Percentiles rank a stretch among this genome's conserved stretches.
Conservation (phyloP, 2,797 vertebrate genomes). For the Erethizon dorsatum region DNA sequence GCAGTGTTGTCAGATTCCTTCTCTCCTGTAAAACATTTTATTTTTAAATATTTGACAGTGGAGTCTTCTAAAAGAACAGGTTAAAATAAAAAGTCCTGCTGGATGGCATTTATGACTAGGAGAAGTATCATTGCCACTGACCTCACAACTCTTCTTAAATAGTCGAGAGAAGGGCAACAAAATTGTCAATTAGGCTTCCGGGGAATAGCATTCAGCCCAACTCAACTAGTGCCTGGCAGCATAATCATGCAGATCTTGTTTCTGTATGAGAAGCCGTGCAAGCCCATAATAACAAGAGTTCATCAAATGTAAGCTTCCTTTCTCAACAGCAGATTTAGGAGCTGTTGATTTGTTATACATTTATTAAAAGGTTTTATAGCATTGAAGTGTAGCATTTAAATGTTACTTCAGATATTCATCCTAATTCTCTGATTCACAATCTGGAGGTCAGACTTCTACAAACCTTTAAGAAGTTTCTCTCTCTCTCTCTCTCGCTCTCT, state of each 20-base stretch:
- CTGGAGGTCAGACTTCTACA: constrained; percentile 51
- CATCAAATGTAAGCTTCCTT: constrained; percentile 89
- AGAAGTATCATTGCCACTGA: constrained; percentile 90
- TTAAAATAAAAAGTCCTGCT: constrained; percentile 76
- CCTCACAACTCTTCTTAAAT: constrained; percentile 91
- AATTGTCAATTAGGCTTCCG: constrained; percentile 91
- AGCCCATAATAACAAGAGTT: constrained; percentile 89
- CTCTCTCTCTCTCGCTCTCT: not conserved
- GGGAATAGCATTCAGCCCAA: constrained; percentile 85
- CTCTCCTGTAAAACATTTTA: constrained; percentile 85
- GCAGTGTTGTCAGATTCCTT: constrained; percentile 75
- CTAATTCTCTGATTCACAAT: constrained; percentile 69
- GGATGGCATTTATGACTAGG: constrained; percentile 87
- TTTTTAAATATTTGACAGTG: constrained; percentile 88
- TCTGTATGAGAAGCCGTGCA: constrained; percentile 87
- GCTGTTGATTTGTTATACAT: constrained; percentile 87
- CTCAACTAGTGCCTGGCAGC: constrained; percentile 87
- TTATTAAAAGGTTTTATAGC: constrained; percentile 84
- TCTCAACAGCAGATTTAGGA: constrained; percentile 87
- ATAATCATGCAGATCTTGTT: constrained; percentile 89
- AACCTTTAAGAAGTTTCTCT: constrained; percentile 11
- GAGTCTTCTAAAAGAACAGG: constrained; percentile 87
- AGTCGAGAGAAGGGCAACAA: constrained; percentile 90
- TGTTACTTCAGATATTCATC: constrained; percentile 38
- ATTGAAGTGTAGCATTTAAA: constrained; percentile 76